Evolutionary conservation across 1,140 invertebrate species (phyloP), one percentile per base, ranked within the genome.

Genomic region (Diabrotica undecimpunctata): DNA sequence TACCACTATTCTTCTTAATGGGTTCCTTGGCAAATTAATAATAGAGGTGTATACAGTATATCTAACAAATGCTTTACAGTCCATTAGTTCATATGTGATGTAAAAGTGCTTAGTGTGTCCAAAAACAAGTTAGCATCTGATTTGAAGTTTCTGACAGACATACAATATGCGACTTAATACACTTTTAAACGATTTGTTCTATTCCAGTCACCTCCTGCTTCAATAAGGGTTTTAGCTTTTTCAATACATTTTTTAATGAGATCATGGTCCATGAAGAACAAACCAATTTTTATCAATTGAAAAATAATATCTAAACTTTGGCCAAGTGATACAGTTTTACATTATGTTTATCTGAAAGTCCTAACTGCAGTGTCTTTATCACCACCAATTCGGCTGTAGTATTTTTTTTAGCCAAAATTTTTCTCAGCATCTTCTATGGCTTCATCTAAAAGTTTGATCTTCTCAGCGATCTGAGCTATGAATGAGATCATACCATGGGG

Each of bases 141-240:
- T 80, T 96, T 96, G 76, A 99, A 99, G 77, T 99, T 96, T 67
- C 98, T 84, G 50, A 99, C 90, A 6, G 96, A 91, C 81, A 99
- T 92, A 69, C 92, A 95, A 77, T 99, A 99, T 35, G 97, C 88
- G 53, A 96, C 98, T 83, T 94, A 91, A 77, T 96, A 96, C 2
- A 93, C 92, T 79, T 99, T 99, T 0, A 99, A 81, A 66, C 98
- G 88, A 79, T 99, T 99, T 69, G 97, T 87, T 57, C 97, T 88
- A 75, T 99, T 95, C 98, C 98, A 99, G 80, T 99, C 98, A 39
- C 98, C 98, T 69, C 97, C 98, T 83, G 98, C 95, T 80, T 98
- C 96, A 72, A 98, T 97, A 56, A 98, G 81, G 70, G 85, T 85
- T 75, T 93, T 93, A 9, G 95, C 96, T 79, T 97, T 96, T 64